These are phyloP conservation scores for Adelosebastes latens DNA, from an alignment of 2,797 vertebrate species.

Conservation along the genomic window DNA sequence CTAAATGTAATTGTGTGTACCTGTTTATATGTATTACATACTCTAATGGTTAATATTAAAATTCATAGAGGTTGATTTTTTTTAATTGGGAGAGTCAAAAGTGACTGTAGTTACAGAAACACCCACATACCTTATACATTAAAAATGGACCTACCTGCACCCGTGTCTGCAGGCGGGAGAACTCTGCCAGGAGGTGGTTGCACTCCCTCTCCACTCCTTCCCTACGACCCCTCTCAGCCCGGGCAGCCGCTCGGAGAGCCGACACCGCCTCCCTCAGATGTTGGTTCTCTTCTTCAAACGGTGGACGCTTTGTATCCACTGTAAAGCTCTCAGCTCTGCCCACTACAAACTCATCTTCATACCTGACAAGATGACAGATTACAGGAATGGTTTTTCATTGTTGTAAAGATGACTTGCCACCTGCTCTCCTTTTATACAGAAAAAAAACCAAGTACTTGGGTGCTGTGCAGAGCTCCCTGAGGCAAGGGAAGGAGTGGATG, in stretches of 20 bases:
- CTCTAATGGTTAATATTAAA: no score
- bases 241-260: constrained; percentile 88
- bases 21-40: no score
- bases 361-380: constrained; percentile 75
- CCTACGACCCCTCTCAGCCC: constrained; percentile 90
- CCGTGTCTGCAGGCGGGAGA: constrained; percentile 87
- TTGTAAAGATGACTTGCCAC: no score
- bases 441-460: constrained; percentile 71
- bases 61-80: no score
- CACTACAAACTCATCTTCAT: constrained; percentile 88
- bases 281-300: constrained; percentile 92
- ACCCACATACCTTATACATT: background rate
- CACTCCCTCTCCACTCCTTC: constrained; percentile 93
- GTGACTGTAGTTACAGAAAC: no score
- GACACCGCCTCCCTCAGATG: constrained; percentile 90
- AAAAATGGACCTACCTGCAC: constrained; percentile 63
- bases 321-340: constrained; percentile 84
- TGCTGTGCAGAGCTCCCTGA: constrained; percentile 89
- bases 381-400: background rate
- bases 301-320: constrained; percentile 85
- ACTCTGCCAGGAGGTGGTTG: constrained; percentile 88
- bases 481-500: constrained; percentile 93
- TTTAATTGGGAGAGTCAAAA: no score
- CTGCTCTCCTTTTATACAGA: background rate
- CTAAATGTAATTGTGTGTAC: no score